Percentiles rank a stretch among this genome's conserved stretches.
Conservation (phyloP, 1,140 invertebrate genomes). For the Macrostomum lignano region DNA sequence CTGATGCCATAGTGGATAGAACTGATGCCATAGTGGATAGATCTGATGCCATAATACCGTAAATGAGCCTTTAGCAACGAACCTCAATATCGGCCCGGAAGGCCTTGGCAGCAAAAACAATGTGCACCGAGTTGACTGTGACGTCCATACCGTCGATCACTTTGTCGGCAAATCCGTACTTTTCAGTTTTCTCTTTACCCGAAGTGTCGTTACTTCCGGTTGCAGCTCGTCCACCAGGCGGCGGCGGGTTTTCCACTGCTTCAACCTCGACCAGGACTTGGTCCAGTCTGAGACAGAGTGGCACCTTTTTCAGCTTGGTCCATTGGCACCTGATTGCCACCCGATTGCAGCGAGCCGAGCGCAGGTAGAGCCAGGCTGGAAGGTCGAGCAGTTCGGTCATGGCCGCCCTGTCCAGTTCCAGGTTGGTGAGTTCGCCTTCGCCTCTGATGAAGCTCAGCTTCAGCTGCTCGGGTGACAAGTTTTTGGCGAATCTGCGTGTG, state of each 20-base stretch:
- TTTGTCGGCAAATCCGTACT: constrained; percentile 71
- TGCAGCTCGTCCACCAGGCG: constrained; percentile 30
- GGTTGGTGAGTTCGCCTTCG: constrained; percentile 68
- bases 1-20: no score
- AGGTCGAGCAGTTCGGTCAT: constrained; percentile 75
- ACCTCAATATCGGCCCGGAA: constrained; percentile 81
- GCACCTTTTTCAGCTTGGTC: no score
- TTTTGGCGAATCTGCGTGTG: constrained; percentile 92
- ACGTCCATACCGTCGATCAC: constrained; percentile 90
- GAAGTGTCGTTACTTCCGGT: constrained; percentile 6
- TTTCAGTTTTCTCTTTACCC: constrained; percentile 35
- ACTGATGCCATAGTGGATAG: no score
- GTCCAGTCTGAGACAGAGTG: no score
- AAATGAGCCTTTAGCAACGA: no score
- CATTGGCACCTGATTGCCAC: no score
- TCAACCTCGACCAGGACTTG: constrained; percentile 30
- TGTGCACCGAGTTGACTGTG: constrained; percentile 62
- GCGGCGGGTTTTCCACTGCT: constrained; percentile 38
- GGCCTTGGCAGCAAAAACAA: constrained; percentile 66
- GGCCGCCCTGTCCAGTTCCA: constrained; percentile 76
- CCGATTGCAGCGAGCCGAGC: constrained; percentile 66
- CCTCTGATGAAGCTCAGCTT: constrained; percentile 81
- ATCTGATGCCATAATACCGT: no score
- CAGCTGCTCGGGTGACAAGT: constrained; percentile 81
- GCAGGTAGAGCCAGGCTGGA: constrained; percentile 70